Base-by-base conservation (phyloP, 2,797 vertebrate species). In the Ibycter americanus region DNA sequence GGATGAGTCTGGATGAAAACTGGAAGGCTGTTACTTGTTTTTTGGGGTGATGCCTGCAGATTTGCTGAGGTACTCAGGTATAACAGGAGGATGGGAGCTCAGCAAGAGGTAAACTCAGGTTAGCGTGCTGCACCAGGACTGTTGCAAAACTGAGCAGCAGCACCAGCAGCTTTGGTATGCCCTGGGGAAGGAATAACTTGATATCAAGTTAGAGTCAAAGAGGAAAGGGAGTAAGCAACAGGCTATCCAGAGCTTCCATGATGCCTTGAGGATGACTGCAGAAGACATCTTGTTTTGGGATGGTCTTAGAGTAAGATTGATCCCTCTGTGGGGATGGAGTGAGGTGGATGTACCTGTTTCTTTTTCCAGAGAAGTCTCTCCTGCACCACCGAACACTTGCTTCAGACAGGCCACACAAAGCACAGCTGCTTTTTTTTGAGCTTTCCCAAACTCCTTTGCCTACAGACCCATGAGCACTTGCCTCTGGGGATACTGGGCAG, bases 121-220 rank as follows among this genome's bases (percentile, higher is more conserved):
- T 51, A 27, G 16, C 3, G 20, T 2, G 12, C 44, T 51, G 59
- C 32, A 55, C 31, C 34, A n/a, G 47, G 44, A 42, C 10, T 9
- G 3, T 15, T 2, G 4, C 6, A 6, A 58, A 46, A 46, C 40
- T 10, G 38, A 85, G 54, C 72, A 61, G 22, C 32, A 56, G 40
- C 31, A 13, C 40, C 0, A 6, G n/a, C 54, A 54, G 32, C 46
- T 78, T 42, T 1, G 1, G 4, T 4, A 8, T n/a, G 55, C 27
- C 34, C 4, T 4, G 17, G 80, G 56, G 47, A 72, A 86, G 52
- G 84, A 56, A 40, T 29, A 62, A 44, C 0, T 25, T 6, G 47
- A 15, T 52, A 34, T 5, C 42, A 19, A 44, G 42, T 44, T 44
- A 25, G 49, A 56, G 42, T 25, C 14, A 4, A 22, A 40, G 32